Evolutionary conservation across 2,113 vertebrate species (phyloP), one percentile per base, ranked within the genome.

Genomic region (Psilopogon haemacephalus): DNA sequence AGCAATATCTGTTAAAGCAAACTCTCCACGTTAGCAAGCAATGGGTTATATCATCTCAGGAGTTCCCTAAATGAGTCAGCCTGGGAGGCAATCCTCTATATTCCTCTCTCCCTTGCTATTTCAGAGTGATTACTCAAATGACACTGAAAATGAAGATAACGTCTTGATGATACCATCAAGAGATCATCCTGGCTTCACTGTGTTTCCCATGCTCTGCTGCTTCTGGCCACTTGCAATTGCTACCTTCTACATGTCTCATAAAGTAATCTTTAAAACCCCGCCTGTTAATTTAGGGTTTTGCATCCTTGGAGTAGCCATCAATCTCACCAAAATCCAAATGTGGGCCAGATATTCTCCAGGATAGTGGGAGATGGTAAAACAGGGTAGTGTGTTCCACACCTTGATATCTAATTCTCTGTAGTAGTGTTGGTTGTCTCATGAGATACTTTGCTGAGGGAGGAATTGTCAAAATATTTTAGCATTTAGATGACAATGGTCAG

Each of bases 191-290:
- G 98, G 98, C 67, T 98, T 99, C 95, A 99, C 98, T 38, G 98
- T 99, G 86, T 99, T 99, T 97, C 99, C 99, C 96, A 99, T 99
- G 99, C 98, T 99, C 91, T 99, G 99, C 97, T 99, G 99, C 97
- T 99, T 99, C 98, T 99, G 99, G 98, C 99, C 99, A 2, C 94
- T 99, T 77, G 99, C 99, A 84, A 99, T 99, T 9, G 98, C 98
- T 5, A 99, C 99, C 90, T 99, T 99, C 96, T 99, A 99, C 96
- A 95, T 99, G 96, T 99, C 98, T 11, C 98, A 99, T 2, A 97
- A 98, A 98, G 98, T 98, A 97, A 98, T 83, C 63, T 48, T 58
- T 20, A 44, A 77, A 88, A 37, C 2, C 0, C 60, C 52, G 65
- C 28, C 58, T 89, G 20, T 40, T 76, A 63, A 50, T 40, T 84